Evolutionary conservation across 2,888 invertebrate species (phyloP), one percentile per base, ranked within the genome.

Genomic region (Sarcophaga carnaria): DNA sequence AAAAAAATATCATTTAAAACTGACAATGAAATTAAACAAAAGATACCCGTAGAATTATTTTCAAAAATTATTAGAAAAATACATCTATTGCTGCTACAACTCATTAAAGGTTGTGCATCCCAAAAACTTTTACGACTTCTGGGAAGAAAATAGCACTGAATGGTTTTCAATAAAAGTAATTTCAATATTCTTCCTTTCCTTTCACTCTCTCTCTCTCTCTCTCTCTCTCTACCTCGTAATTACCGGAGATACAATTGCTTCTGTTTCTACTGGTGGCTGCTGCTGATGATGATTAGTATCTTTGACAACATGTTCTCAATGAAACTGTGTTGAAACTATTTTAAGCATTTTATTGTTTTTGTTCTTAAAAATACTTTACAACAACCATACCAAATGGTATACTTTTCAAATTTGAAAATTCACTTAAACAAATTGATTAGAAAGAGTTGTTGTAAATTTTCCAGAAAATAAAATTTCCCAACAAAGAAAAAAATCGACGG

Each of bases 361-460:
- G 10, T 17, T 27, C 1, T n/a, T 59, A 59, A 27, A 27, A 70
- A 54, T 25, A 5, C n/a, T 25, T 54, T 54, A 54, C 54, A 54
- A 54, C 54, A 54, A 54, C 54, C 12, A 54, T 14, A 12, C 17
- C 12, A 37, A 2, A 37, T 17, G 4, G 12, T 54, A 54, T 14
- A 54, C 54, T 17, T 59, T 54, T 47, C 4, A 45, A 47, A 74
- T 54, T 54, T 54, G 12, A 17, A 12, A 54, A 54, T 54, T 54
- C n/a, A 79, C 64, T 66, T 62, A 22, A 75, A 64, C n/a, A 70
- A 80, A 84, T 85, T 77, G 62, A 77, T 85, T 76, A 47, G 27
- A 70, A 70, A 64, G 69, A 69, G 45, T 59, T 79, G 67, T 37
- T 37, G 37, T 37, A 10, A 37, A 37, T n/a, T 54, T 54, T 54